A percentile compares a stretch with the other conserved stretches of the same genome.
These are phyloP conservation scores for Crenuchus spilurus DNA, from an alignment of 2,797 vertebrate genomes.

Conservation along the genomic window DNA sequence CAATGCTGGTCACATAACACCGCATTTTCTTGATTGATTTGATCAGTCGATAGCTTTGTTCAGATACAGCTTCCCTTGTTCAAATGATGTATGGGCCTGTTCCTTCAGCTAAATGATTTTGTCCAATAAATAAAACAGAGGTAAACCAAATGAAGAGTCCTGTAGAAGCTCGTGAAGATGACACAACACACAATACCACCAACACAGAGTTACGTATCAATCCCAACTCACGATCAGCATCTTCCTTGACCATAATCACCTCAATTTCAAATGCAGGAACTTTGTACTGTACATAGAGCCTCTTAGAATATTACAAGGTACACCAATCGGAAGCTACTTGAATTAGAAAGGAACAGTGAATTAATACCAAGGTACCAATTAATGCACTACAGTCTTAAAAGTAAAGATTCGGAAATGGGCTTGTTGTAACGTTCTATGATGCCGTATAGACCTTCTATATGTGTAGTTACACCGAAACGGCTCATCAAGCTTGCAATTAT, in stretches of 20 bases:
- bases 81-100: conserved; percentile 27
- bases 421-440: no score
- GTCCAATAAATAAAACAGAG: conserved; percentile 11
- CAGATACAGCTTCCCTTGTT: conserved; percentile 26
- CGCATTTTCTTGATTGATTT: conserved; percentile 34
- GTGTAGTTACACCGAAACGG: no score
- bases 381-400: no score
- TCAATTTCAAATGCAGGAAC: neutral
- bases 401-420: no score
- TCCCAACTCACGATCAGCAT: neutral
- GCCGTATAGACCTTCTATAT: no score
- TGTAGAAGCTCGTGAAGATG: conserved; percentile 21
- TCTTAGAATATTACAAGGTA: no score
- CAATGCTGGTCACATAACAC: conserved; percentile 27
- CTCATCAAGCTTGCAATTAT: no score
- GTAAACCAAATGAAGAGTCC: conserved; percentile 14
- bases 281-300: neutral
- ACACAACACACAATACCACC: conserved; percentile 35
- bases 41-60: conserved; percentile 28
- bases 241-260: neutral
- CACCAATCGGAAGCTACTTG: no score
- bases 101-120: conserved; percentile 13
- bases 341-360: neutral
- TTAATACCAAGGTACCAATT: no score
- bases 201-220: conserved; percentile 11